phyloP scores from a whole-genome alignment of 2,888 invertebrate genomes.

The Blera fallax region DNA sequence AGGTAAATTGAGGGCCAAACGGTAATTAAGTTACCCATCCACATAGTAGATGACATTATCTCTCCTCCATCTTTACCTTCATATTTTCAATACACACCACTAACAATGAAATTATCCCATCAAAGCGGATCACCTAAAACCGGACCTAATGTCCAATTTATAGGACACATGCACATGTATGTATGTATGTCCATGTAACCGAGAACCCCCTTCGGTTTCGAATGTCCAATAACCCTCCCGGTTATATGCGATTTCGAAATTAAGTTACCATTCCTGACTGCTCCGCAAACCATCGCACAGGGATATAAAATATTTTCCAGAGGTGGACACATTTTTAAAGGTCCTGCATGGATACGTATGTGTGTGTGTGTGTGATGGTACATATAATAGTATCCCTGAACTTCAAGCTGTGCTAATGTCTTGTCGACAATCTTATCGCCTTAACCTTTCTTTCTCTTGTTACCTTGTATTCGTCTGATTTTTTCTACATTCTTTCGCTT shows the following conservation, averaged over 20 bases:
- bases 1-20: conserved; percentile 36
- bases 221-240: background rate
- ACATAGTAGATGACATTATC: conserved; percentile 35
- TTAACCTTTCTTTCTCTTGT: conserved; percentile 30
- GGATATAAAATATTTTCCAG: conserved; percentile 39
- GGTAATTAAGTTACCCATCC: conserved; percentile 66
- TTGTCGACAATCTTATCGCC: conserved; percentile 54
- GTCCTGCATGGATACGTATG: background rate
- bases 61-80: conserved; percentile 49
- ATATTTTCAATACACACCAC: conserved; percentile 66
- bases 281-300: conserved; percentile 34
- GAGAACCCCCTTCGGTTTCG: conserved; percentile 30
- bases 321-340: conserved; percentile 54
- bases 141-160: conserved; percentile 51
- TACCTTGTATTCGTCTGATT: conserved; percentile 14
- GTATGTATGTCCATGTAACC: too few species aligned
- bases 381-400: conserved; percentile 37
- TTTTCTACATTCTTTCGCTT: background rate
- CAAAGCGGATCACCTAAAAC: conserved; percentile 67
- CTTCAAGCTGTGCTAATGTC: conserved; percentile 64
- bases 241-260: conserved; percentile 59
- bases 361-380: background rate
- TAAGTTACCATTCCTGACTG: conserved; percentile 59
- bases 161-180: conserved; percentile 37
- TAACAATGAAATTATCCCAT: conserved; percentile 71